phyloP scores from a whole-genome alignment of 2,797 vertebrate genomes.

The Odontamblyopus rebecca region DNA sequence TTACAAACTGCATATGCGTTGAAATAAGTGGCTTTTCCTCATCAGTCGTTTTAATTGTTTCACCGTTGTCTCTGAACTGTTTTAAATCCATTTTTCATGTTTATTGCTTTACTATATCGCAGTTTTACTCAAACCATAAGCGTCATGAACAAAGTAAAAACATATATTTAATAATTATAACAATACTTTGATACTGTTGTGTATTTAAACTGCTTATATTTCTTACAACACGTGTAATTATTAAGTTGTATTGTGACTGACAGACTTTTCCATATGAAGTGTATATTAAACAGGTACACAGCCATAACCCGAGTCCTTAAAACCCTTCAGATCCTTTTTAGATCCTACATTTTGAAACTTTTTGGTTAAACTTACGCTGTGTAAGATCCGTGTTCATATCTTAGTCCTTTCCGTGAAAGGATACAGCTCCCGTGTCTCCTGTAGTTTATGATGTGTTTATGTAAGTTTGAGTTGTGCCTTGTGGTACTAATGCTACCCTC shows the following conservation, averaged over 20 bases:
- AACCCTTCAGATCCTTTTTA: slow-evolving; percentile 30
- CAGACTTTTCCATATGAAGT: slow-evolving; percentile 34
- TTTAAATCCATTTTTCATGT: neutral
- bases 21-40: neutral
- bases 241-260: slow-evolving; percentile 53
- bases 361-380: slow-evolving; percentile 50
- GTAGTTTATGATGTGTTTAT: slow-evolving; percentile 74
- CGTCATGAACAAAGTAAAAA: slow-evolving; percentile 30
- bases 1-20: neutral
- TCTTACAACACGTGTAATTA: slow-evolving; percentile 49
- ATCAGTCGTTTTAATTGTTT: neutral
- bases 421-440: slow-evolving; percentile 68
- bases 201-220: slow-evolving; percentile 51
- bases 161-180: slow-evolving; percentile 36
- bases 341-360: slow-evolving; percentile 35
- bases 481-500: slow-evolving; percentile 80
- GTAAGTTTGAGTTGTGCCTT: slow-evolving; percentile 85
- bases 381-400: slow-evolving; percentile 64
- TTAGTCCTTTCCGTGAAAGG: slow-evolving; percentile 98
- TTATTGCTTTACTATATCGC: neutral
- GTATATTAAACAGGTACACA: slow-evolving; percentile 62
- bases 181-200: slow-evolving; percentile 48
- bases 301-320: slow-evolving; percentile 59
- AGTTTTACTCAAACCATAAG: neutral
- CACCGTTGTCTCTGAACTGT: neutral